Evolutionary conservation across 2,888 invertebrate species (phyloP).

Genomic region (Rhodophaea formosa): DNA sequence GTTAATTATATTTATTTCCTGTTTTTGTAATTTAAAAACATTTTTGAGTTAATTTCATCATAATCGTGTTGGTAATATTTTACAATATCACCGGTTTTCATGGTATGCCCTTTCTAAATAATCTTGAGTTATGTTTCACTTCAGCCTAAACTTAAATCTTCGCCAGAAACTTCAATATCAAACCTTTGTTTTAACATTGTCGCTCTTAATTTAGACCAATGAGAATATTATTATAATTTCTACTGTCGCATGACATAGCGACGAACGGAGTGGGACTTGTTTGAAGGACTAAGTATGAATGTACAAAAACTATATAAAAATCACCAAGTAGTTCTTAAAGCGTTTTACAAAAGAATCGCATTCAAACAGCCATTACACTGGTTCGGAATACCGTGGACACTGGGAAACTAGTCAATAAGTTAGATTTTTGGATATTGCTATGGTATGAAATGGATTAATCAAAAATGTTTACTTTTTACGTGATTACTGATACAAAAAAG

Average conservation of each 20-base stretch:
- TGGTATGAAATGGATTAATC: too few relatives aligned
- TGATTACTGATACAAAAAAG: too few relatives aligned
- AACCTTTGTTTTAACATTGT: too few relatives aligned
- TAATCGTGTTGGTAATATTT: not conserved
- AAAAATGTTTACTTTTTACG: too few relatives aligned
- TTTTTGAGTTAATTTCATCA: conserved; percentile 9
- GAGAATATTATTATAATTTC: too few relatives aligned
- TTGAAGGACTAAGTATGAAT: not conserved
- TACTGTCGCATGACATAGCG: not conserved
- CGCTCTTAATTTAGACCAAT: too few relatives aligned
- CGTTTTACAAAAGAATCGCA: not conserved
- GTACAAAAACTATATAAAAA: conserved; percentile 5
- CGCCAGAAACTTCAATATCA: too few relatives aligned
- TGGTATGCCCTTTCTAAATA: not conserved
- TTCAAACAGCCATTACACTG: not conserved
- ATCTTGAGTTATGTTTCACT: not conserved
- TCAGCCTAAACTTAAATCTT: too few relatives aligned
- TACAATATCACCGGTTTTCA: not conserved
- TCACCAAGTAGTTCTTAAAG: not conserved
- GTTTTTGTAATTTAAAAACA: conserved; percentile 20
- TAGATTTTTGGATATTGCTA: not conserved
- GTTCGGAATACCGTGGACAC: conserved; percentile 2
- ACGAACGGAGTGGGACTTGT: conserved; percentile 20
- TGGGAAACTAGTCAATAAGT: not conserved
- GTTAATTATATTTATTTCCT: conserved; percentile 32